These are phyloP conservation scores for Mirza zaza DNA, from an alignment of 2,113 vertebrate genomes.

Conservation along the genomic window DNA sequence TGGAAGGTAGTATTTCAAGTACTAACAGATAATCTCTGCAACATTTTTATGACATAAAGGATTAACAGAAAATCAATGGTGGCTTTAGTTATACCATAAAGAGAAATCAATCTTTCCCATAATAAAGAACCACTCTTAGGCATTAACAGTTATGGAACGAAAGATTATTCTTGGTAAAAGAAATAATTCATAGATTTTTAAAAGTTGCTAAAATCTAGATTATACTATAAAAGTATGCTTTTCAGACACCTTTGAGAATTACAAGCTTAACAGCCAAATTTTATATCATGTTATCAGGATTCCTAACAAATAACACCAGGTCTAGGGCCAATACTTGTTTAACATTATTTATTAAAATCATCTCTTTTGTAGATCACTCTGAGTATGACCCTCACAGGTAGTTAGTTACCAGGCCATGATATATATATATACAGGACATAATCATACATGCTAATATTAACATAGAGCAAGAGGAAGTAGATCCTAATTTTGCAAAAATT, in stretches of 20 bases:
- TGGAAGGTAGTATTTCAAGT: neutral
- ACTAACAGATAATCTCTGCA: constrained; percentile 21
- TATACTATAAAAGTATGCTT: neutral
- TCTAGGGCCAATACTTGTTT: neutral
- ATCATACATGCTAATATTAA: constrained; percentile 1
- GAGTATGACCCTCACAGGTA: neutral
- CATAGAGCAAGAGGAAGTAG: constrained; percentile 1
- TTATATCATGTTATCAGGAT: neutral
- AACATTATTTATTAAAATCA: constrained; percentile 11
- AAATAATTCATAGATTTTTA: neutral
- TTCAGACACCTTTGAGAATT: neutral
- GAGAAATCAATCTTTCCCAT: neutral
- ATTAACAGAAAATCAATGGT: neutral
- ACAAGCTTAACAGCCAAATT: neutral
- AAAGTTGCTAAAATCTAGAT: neutral
- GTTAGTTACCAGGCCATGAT: constrained; percentile 21
- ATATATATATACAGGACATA: neutral
- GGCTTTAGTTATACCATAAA: neutral
- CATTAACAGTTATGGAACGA: neutral
- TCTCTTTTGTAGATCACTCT: neutral
- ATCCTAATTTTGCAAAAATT: neutral
- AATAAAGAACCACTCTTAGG: neutral
- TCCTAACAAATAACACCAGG: constrained; percentile 19
- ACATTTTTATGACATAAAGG: constrained; percentile 9
- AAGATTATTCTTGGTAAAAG: neutral